Percentiles rank a stretch among this genome's conserved stretches.
Evolutionary conservation across 2,797 vertebrate species (phyloP).

Genomic region (Heteromormyrus szaboi): DNA sequence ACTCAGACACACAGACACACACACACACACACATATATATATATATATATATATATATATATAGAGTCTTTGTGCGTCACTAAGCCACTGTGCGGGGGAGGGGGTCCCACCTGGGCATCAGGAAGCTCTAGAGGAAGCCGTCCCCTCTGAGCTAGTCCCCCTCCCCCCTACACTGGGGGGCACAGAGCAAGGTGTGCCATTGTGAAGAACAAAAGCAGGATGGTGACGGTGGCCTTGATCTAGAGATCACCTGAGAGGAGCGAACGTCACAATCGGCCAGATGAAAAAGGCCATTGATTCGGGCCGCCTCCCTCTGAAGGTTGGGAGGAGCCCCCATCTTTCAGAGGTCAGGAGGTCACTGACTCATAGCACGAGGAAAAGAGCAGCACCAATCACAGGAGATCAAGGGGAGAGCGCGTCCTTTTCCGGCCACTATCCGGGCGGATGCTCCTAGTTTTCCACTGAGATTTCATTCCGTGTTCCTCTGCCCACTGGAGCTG

Average conservation of each 20-base stretch:
- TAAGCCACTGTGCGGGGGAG: neutral
- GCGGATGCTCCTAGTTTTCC: neutral
- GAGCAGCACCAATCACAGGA: conserved; percentile 22
- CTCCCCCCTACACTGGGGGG: neutral
- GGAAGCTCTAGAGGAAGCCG: neutral
- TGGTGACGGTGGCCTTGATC: conserved; percentile 32
- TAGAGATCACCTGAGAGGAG: conserved; percentile 28
- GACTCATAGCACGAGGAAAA: conserved; percentile 41
- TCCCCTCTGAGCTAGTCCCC: neutral
- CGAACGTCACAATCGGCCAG: conserved; percentile 29
- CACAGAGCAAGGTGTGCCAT: neutral
- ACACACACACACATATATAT: neutral
- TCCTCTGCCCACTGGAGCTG: neutral
- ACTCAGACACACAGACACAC: neutral
- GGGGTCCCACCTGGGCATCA: neutral
- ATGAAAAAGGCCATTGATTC: conserved; percentile 39
- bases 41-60: neutral
- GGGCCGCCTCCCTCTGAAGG: conserved; percentile 27
- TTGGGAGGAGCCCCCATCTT: conserved; percentile 29
- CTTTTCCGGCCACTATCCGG: conserved; percentile 33
- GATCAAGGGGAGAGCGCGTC: conserved; percentile 43
- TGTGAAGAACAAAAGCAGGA: conserved; percentile 26
- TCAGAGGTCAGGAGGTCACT: conserved; percentile 36
- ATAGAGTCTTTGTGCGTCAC: neutral
- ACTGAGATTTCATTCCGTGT: neutral